These are phyloP conservation scores for Abscondita cerata DNA, from an alignment of 2,888 invertebrate species.

Conservation along the genomic window DNA sequence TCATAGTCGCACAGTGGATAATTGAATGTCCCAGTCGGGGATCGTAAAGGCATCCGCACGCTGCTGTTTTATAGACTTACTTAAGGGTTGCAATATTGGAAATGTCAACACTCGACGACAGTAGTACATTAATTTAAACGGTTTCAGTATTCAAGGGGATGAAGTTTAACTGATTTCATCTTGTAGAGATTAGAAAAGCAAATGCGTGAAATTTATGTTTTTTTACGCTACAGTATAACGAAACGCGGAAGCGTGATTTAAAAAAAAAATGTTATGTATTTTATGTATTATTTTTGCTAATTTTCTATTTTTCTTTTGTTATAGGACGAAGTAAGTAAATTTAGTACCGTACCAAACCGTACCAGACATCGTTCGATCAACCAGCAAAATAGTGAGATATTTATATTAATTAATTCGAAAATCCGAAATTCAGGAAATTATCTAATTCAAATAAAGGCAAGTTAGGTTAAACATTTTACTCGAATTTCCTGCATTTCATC, in stretches of 20 bases:
- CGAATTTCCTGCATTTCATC: slow-evolving; percentile 15
- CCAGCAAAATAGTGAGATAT: slow-evolving; percentile 29
- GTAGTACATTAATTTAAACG: slow-evolving; percentile 51
- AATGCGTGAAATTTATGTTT: slow-evolving; percentile 7
- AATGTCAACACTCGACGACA: slow-evolving; percentile 51
- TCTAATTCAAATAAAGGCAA: not conserved
- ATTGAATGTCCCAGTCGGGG: slow-evolving; percentile 51
- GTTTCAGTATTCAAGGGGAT: slow-evolving; percentile 32
- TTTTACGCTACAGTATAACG: not conserved
- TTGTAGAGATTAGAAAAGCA: slow-evolving; percentile 24
- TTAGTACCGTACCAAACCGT: slow-evolving; percentile 23
- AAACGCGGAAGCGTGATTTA: not conserved
- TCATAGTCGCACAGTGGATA: slow-evolving; percentile 46
- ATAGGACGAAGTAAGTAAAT: slow-evolving; percentile 60
- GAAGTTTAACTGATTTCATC: slow-evolving; percentile 38
- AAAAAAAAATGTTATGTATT: not conserved
- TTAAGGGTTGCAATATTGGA: slow-evolving; percentile 52
- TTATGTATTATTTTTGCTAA: slow-evolving; percentile 46
- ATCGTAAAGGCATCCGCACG: slow-evolving; percentile 46
- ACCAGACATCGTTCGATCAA: slow-evolving; percentile 21
- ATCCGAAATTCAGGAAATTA: not conserved
- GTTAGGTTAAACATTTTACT: slow-evolving; percentile 17
- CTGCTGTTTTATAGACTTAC: slow-evolving; percentile 50
- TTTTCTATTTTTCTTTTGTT: slow-evolving; percentile 58
- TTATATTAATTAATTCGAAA: slow-evolving; percentile 17